Evolutionary conservation across 2,797 vertebrate species (phyloP).

Genomic region (Tauraco hartlaubi): DNA sequence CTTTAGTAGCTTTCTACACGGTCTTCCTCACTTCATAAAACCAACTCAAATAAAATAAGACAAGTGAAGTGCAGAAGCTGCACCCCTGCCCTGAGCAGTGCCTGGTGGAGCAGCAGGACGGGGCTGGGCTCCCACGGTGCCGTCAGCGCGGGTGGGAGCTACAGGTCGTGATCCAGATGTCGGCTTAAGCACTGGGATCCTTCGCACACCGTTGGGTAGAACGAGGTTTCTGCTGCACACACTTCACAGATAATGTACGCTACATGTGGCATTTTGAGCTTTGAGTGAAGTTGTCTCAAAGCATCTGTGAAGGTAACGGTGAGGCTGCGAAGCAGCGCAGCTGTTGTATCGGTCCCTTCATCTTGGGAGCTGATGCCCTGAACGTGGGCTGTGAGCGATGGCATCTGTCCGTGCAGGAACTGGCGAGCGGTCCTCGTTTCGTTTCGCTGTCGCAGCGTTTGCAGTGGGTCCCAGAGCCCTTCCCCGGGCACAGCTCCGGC

Average conservation of each 20-base stretch:
- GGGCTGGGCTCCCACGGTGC: background rate
- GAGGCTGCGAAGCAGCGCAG: accelerated
- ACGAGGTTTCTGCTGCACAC: background rate
- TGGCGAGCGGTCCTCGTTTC: accelerated
- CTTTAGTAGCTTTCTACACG: background rate
- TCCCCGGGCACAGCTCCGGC: background rate
- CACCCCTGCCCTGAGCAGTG: background rate
- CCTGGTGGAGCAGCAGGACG: accelerated
- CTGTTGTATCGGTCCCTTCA: accelerated
- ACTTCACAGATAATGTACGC: accelerated
- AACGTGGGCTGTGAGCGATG: background rate
- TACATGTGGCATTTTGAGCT: background rate
- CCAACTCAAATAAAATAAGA: no score
- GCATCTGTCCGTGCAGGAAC: background rate
- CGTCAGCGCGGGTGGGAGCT: background rate
- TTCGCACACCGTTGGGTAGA: accelerated
- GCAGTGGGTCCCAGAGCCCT: background rate
- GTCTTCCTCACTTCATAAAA: background rate
- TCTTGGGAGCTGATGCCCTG: background rate
- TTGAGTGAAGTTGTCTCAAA: background rate
- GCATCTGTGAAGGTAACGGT: background rate
- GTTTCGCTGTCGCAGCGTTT: accelerated
- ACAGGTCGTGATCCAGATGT: accelerated
- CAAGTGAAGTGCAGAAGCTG: background rate
- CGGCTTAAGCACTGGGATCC: accelerated